Conservation (phyloP, 1,140 invertebrate species). For the Oncopodura yosiiana region DNA sequence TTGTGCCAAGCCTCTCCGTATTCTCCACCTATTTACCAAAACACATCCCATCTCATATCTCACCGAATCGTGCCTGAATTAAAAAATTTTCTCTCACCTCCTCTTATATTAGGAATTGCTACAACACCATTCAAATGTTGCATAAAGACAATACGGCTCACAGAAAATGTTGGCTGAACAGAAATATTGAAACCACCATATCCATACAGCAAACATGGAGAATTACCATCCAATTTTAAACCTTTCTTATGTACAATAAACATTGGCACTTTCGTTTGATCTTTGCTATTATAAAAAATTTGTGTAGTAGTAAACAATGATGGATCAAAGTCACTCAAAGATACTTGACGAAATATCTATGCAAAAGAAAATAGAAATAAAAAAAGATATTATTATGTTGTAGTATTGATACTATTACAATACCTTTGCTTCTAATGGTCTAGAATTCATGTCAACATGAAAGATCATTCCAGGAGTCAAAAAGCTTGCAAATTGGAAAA, state of each 20-base stretch:
- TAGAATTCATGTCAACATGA: slow-evolving; percentile 63
- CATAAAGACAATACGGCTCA: slow-evolving; percentile 76
- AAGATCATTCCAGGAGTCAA: slow-evolving; percentile 85
- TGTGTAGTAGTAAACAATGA: slow-evolving; percentile 73
- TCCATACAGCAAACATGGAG: slow-evolving; percentile 79
- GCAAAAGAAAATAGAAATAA: slow-evolving; percentile 28
- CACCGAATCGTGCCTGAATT: background rate
- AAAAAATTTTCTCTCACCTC: slow-evolving; percentile 65
- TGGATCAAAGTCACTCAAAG: slow-evolving; percentile 72
- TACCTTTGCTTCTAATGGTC: slow-evolving; percentile 55
- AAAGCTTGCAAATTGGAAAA: slow-evolving; percentile 89
- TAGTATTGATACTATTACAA: slow-evolving; percentile 32
- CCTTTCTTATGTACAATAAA: slow-evolving; percentile 76
- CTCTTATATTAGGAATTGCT: slow-evolving; percentile 87
- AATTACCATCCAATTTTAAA: slow-evolving; percentile 50
- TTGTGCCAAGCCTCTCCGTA: slow-evolving; percentile 98
- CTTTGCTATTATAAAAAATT: slow-evolving; percentile 88
- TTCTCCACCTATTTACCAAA: slow-evolving; percentile 52
- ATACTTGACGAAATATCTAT: slow-evolving; percentile 71
- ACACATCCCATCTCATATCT: background rate
- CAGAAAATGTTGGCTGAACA: slow-evolving; percentile 72
- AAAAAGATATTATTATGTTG: slow-evolving; percentile 21
- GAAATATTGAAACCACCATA: slow-evolving; percentile 97
- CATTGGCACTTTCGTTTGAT: slow-evolving; percentile 94
- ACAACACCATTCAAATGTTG: slow-evolving; percentile 79